A percentile compares a stretch with the other conserved stretches of the same genome.
These are phyloP conservation scores for Sapajus apella DNA, from an alignment of 2,113 vertebrate species.

Conservation along the genomic window DNA sequence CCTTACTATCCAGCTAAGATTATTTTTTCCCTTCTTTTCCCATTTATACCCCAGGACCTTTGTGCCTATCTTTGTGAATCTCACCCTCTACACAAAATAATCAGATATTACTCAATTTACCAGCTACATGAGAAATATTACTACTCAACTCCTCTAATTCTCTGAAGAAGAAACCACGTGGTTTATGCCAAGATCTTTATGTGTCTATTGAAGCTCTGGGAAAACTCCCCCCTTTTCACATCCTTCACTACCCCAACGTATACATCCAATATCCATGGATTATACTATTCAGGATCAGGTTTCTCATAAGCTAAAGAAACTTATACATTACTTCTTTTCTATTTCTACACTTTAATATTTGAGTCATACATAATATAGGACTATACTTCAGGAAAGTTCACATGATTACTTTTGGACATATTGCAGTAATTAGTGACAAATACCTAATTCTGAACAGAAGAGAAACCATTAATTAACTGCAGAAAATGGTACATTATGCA, in stretches of 20 bases:
- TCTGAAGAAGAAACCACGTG: neutral
- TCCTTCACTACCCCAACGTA: neutral
- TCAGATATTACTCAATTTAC: neutral
- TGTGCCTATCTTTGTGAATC: neutral
- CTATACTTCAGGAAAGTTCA: neutral
- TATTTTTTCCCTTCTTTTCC: neutral
- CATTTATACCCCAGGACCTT: neutral
- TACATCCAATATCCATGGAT: neutral
- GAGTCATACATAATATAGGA: neutral
- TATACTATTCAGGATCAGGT: neutral
- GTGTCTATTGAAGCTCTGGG: neutral
- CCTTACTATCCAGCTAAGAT: neutral
- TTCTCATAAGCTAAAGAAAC: neutral
- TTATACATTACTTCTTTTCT: neutral
- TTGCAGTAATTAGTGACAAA: constrained; percentile 49
- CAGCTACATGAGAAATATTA: neutral
- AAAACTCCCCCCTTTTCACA: neutral
- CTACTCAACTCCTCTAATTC: neutral
- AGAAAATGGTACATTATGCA: constrained; percentile 68
- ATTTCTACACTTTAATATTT: neutral
- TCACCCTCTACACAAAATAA: neutral
- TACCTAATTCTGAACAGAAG: constrained; percentile 12
- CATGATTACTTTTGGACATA: constrained; percentile 23
- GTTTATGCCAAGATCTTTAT: neutral
- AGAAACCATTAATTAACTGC: constrained; percentile 66